These are phyloP conservation scores for Drosophila sechellia DNA, from an alignment of 1,140 invertebrate species.

Conservation along the genomic window DNA sequence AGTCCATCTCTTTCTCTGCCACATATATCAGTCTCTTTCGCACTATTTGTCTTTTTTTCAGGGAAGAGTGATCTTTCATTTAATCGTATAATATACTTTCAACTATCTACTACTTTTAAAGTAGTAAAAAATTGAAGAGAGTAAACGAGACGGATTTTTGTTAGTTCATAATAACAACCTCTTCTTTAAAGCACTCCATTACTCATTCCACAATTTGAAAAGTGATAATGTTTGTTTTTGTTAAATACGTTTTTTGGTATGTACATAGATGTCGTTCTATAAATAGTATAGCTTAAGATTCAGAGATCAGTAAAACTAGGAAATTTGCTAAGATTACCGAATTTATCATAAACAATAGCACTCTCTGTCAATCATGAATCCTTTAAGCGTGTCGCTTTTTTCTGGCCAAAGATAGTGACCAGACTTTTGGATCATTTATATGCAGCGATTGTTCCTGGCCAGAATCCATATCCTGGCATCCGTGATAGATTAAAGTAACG, in stretches of 20 bases:
- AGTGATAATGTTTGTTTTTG: too few species aligned
- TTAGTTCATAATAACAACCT: background rate
- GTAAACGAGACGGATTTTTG: too few species aligned
- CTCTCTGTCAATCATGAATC: background rate
- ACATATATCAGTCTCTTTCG: background rate
- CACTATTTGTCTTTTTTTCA: too few species aligned
- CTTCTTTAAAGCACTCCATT: background rate
- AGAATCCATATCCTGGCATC: conserved; percentile 48
- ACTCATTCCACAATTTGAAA: background rate
- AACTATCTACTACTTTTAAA: too few species aligned
- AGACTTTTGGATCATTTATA: conserved; percentile 43
- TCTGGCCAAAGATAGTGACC: background rate
- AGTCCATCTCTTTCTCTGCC: conserved; percentile 10
- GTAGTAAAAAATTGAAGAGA: background rate
- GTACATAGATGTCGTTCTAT: too few species aligned
- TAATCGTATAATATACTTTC: too few species aligned
- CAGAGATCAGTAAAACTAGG: too few species aligned
- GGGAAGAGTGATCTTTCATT: too few species aligned
- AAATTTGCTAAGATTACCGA: too few species aligned
- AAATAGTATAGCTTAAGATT: too few species aligned
- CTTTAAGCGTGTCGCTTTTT: background rate
- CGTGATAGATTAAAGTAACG: conserved; percentile 70
- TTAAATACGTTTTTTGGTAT: too few species aligned
- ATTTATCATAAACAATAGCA: too few species aligned
- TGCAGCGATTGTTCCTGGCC: conserved; percentile 26